These are phyloP conservation scores for Irena cyanogastra DNA, from an alignment of 2,113 vertebrate genomes.

Conservation along the genomic window DNA sequence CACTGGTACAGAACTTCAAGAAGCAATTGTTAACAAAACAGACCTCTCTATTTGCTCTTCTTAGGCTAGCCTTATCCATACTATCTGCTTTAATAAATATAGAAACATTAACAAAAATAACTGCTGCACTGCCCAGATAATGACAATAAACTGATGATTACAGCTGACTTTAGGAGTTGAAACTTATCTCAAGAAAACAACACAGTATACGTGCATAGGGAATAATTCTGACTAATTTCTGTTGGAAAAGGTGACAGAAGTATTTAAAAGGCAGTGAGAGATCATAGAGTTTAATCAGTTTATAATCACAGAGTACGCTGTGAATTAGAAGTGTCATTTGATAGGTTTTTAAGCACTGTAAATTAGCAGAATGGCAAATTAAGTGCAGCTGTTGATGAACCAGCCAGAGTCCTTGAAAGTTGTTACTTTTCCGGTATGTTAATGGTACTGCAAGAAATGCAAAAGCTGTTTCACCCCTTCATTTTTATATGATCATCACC, in stretches of 20 bases:
- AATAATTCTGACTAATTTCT: slow-evolving; percentile 7
- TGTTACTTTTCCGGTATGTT: not conserved
- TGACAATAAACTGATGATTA: not conserved
- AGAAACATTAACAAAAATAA: not conserved
- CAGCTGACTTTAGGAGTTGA: not conserved
- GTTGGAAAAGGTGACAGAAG: not conserved
- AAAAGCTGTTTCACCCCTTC: not conserved
- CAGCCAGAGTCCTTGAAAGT: not conserved
- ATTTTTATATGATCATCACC: not conserved
- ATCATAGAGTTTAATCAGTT: slow-evolving; percentile 9
- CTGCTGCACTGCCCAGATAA: not conserved
- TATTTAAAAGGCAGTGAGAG: not conserved
- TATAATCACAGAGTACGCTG: slow-evolving; percentile 7
- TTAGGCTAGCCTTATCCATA: not conserved
- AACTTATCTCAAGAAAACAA: not conserved
- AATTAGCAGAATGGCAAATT: slow-evolving; percentile 27
- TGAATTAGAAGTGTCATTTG: not conserved
- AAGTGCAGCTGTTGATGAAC: slow-evolving; percentile 19
- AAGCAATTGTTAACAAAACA: not conserved
- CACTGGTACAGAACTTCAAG: not conserved
- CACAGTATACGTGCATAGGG: not conserved
- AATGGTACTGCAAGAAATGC: not conserved
- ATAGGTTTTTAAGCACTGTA: slow-evolving; percentile 17
- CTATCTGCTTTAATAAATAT: not conserved
- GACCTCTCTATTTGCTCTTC: not conserved